These are phyloP conservation scores for Callinectes sapidus DNA, from an alignment of 2,888 invertebrate species.

Conservation along the genomic window DNA sequence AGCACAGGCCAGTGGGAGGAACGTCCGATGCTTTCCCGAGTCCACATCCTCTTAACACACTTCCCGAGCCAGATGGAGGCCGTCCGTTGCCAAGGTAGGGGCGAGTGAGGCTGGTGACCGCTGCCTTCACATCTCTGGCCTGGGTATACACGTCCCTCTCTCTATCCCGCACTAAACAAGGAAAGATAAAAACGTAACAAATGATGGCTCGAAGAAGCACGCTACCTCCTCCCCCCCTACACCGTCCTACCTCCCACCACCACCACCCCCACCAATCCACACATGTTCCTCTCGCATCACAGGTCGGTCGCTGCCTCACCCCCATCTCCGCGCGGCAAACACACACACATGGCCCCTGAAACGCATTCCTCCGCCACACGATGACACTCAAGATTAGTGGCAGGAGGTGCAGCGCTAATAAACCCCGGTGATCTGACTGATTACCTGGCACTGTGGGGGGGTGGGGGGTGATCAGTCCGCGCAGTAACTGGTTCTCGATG, in stretches of 20 bases:
- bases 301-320: not conserved
- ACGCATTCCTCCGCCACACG: not conserved
- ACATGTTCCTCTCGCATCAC: not conserved
- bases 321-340: not conserved
- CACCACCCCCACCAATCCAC: not conserved
- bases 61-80: not conserved
- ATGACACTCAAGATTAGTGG: constrained; percentile 20
- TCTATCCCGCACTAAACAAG: constrained; percentile 1
- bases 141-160: not conserved
- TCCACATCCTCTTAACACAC: not conserved
- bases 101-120: not conserved
- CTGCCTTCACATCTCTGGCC: not conserved
- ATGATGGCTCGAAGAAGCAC: not conserved
- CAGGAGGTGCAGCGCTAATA: not conserved
- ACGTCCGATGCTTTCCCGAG: not conserved
- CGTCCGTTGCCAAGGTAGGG: not conserved
- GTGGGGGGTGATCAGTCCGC: not conserved
- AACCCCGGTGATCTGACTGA: not conserved
- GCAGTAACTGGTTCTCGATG: not conserved
- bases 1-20: not conserved
- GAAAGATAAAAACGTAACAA: constrained; percentile 27
- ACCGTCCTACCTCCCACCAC: not conserved
- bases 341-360: not conserved
- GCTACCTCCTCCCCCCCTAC: not conserved
- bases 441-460: not conserved